Evolutionary conservation across 35 echinoderm and acorn worm genomes (phyloP), one percentile per base, ranked within the genome.

Genomic region (Acanthaster planci): DNA sequence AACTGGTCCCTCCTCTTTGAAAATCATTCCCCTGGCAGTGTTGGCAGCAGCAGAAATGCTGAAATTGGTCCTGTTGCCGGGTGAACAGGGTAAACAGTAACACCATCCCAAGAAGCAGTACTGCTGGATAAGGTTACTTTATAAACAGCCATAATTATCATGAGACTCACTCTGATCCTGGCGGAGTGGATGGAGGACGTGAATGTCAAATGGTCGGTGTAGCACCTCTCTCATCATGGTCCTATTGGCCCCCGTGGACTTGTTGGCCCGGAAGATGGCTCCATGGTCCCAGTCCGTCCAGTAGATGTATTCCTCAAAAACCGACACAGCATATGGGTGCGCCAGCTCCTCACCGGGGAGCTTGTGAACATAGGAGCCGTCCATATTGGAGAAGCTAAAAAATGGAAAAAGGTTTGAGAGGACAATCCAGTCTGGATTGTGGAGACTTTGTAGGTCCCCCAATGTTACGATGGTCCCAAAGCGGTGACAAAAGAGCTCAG

Each of bases 281-380:
- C 64, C 82, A 14, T 57, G 38, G 40, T 90, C 87, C 93, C 93
- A 94, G 60, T 94, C 93, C 4, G 93, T 94, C 93, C 93, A 94
- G 75, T 90, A 94, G 6, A 94, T 67, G 36, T 83, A 78, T 39
- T 94, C 67, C 76, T 94, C 93, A 84, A 94, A 94, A 37, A 94
- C 59, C n/a, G 93, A 81, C 21, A 94, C 57, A 36, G 87, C 93
- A 90, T 90, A 94, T 9, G 93, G 93, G 79, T 94, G 93, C 35
- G 88, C 88, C 8, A 94, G 16, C 35, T 59, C 38, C 39, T 67
- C 39, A 38, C 77, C 77, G n/a, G 38, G 47, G 47, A 79, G 26
- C 38, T 79, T 23, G 23, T 37, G 77, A 37, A 38, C 14, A 37
- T 30, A 39, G 7, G 30, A 19, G 30, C 77, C 77, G 29, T 79